A percentile compares a stretch with the other conserved stretches of the same genome.
Evolutionary conservation across 2,797 vertebrate genomes (phyloP).

Genomic region (Chaetodon trifasciatus): DNA sequence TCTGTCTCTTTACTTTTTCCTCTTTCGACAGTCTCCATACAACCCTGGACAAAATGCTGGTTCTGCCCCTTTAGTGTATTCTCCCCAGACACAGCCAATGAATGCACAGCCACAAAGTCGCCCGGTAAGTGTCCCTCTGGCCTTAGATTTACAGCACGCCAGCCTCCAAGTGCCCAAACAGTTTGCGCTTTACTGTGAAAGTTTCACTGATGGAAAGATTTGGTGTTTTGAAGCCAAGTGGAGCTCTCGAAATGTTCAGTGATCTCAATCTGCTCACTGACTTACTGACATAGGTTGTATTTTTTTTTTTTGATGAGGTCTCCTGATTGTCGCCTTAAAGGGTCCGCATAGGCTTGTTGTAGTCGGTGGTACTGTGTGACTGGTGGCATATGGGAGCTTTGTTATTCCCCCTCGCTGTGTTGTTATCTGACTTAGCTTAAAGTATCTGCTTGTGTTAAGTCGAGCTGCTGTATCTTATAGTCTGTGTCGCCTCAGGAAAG

Average conservation of each 20-base stretch:
- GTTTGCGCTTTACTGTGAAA: slow-evolving; percentile 31
- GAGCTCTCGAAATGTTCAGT: slow-evolving; percentile 2
- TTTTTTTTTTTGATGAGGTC: slow-evolving; percentile 21
- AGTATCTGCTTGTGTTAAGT: not conserved
- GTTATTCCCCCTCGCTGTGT: not conserved
- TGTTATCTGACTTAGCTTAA: not conserved
- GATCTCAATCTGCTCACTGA: slow-evolving; percentile 16
- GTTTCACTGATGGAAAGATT: not conserved
- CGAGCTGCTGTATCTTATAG: not conserved
- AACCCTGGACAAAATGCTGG: slow-evolving; percentile 96
- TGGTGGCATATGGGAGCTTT: not conserved
- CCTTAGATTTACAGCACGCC: slow-evolving; percentile 14
- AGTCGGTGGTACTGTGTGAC: not conserved
- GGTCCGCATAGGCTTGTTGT: slow-evolving; percentile 7
- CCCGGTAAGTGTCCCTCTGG: slow-evolving; percentile 89
- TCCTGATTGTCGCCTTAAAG: slow-evolving; percentile 10
- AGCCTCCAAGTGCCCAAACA: slow-evolving; percentile 22
- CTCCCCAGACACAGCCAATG: slow-evolving; percentile 95
- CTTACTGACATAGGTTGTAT: slow-evolving; percentile 8
- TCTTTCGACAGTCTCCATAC: slow-evolving; percentile 90
- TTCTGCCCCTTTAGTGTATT: slow-evolving; percentile 93
- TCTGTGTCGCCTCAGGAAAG: not conserved
- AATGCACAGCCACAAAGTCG: slow-evolving; percentile 96
- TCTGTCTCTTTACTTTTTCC: slow-evolving; percentile 43
- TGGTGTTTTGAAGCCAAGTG: slow-evolving; percentile 6